Conservation (phyloP, 2,797 vertebrate genomes). For the Parambassis ranga region DNA sequence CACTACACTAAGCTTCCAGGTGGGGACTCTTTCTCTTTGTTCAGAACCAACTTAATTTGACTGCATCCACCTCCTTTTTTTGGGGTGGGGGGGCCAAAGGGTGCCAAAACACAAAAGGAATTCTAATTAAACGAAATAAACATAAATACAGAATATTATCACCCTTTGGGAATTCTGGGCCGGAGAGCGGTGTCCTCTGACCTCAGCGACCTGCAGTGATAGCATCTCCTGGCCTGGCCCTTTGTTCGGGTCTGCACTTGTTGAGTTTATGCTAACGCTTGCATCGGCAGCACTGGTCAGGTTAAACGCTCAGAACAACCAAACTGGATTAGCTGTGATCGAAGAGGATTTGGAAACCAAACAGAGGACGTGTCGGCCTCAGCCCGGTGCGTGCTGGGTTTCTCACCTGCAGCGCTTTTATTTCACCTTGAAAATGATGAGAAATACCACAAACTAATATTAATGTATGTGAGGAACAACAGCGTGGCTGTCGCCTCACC, state of each 20-base stretch:
- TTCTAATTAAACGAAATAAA: too few relatives aligned
- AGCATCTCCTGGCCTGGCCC: slow-evolving; percentile 39
- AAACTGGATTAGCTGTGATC: slow-evolving; percentile 12
- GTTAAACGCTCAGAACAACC: background rate
- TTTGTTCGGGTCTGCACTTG: slow-evolving; percentile 48
- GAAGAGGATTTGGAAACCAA: background rate
- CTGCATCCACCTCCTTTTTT: too few relatives aligned
- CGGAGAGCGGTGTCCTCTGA: slow-evolving; percentile 31
- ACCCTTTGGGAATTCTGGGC: too few relatives aligned
- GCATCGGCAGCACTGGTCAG: slow-evolving; percentile 1
- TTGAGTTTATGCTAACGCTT: slow-evolving; percentile 42
- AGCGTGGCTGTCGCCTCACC: too few relatives aligned
- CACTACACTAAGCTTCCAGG: background rate
- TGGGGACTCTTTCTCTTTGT: background rate
- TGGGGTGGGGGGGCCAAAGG: too few relatives aligned
- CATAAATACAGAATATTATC: too few relatives aligned
- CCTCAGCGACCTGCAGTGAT: slow-evolving; percentile 51
- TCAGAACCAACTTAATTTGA: background rate
- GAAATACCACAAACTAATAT: too few relatives aligned
- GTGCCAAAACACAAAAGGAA: too few relatives aligned
- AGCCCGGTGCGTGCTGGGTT: too few relatives aligned
- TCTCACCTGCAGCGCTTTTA: too few relatives aligned
- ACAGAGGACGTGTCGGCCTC: background rate
- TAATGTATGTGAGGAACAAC: too few relatives aligned
- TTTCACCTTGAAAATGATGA: too few relatives aligned